Percentiles rank a stretch among this genome's conserved stretches.
Evolutionary conservation across 2,113 vertebrate species (phyloP).

Genomic region (Heteronetta atricapilla): DNA sequence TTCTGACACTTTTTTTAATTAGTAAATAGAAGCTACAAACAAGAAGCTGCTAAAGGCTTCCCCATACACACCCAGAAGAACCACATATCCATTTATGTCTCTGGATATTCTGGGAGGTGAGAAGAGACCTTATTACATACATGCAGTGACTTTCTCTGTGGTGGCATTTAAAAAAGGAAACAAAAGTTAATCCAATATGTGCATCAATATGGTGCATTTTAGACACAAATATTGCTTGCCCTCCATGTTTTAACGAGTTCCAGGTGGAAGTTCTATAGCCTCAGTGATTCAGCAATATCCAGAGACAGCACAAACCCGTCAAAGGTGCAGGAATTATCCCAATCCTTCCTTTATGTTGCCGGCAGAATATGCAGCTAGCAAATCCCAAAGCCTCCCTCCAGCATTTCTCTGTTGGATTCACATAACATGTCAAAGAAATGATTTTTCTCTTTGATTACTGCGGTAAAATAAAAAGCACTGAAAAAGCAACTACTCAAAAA

Average conservation of each 20-base stretch:
- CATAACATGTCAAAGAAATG: constrained; percentile 7
- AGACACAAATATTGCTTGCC: background rate
- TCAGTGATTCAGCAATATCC: background rate
- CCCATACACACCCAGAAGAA: background rate
- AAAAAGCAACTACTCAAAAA: constrained; percentile 6
- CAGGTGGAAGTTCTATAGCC: constrained; percentile 18
- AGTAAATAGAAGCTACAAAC: background rate
- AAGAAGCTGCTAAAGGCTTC: background rate
- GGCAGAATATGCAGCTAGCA: background rate
- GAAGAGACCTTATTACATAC: background rate
- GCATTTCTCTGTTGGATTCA: constrained; percentile 31
- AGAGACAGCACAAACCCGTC: background rate
- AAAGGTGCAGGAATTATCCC: background rate
- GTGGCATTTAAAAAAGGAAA: background rate
- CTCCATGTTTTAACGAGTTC: background rate
- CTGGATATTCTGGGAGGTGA: background rate
- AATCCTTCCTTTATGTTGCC: background rate
- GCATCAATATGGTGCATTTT: background rate
- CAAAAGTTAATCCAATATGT: background rate
- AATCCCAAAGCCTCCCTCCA: background rate
- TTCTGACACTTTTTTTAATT: background rate
- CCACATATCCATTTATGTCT: background rate
- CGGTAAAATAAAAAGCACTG: constrained; percentile 46
- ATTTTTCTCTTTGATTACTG: constrained; percentile 52
- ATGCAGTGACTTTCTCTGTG: background rate